These are phyloP conservation scores for Apamea epomidion DNA, from an alignment of 2,888 invertebrate species.

Conservation along the genomic window DNA sequence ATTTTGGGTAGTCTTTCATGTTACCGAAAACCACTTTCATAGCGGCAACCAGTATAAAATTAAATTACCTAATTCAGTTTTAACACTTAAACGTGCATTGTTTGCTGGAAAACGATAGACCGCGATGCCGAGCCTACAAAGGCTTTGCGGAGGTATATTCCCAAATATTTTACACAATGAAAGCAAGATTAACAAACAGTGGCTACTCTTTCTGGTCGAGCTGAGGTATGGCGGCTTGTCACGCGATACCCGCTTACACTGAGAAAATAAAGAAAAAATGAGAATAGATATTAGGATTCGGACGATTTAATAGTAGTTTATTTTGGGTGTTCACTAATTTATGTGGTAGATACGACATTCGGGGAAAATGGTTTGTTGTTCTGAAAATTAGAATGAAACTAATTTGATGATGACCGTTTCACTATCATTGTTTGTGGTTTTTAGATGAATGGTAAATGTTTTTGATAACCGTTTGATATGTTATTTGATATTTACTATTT, in stretches of 20 bases:
- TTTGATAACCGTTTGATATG: slow-evolving; percentile 14
- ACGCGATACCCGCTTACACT: slow-evolving; percentile 79
- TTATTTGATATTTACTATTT: slow-evolving; percentile 7
- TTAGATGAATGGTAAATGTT: slow-evolving; percentile 4
- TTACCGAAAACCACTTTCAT: slow-evolving; percentile 56
- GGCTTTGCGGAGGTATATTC: slow-evolving; percentile 70
- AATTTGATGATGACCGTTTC: slow-evolving; percentile 30
- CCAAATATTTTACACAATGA: slow-evolving; percentile 85
- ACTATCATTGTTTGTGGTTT: slow-evolving; percentile 29
- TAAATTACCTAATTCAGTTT: slow-evolving; percentile 68
- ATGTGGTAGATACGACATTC: slow-evolving; percentile 61
- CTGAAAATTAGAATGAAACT: slow-evolving; percentile 41
- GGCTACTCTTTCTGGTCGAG: slow-evolving; percentile 82
- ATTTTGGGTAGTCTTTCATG: slow-evolving; percentile 60
- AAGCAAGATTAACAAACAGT: slow-evolving; percentile 87
- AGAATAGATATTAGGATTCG: slow-evolving; percentile 68
- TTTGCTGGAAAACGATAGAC: slow-evolving; percentile 64
- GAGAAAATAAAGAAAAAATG: slow-evolving; percentile 67
- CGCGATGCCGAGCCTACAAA: slow-evolving; percentile 66
- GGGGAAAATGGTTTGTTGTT: slow-evolving; percentile 45
- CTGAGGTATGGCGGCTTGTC: slow-evolving; percentile 81
- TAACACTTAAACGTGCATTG: slow-evolving; percentile 69
- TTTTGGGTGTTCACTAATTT: slow-evolving; percentile 62
- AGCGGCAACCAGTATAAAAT: slow-evolving; percentile 61
- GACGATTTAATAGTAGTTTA: slow-evolving; percentile 66